Evolutionary conservation across 2,888 invertebrate genomes (phyloP).

Genomic region (Folsomia candida): DNA sequence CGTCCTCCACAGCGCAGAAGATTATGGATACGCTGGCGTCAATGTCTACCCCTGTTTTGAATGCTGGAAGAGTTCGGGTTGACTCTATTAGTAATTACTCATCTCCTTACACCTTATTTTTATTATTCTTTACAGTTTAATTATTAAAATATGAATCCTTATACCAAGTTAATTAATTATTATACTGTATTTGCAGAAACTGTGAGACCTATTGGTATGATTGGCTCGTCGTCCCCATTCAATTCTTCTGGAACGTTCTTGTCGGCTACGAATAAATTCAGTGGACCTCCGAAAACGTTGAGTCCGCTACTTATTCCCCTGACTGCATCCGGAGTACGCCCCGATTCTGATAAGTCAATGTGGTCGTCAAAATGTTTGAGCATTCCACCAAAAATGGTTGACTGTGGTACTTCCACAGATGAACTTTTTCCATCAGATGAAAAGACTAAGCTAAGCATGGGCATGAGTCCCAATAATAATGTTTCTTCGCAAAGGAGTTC

Average conservation of each 20-base stretch:
- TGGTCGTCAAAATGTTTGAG: constrained; percentile 21
- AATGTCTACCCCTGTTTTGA: constrained; percentile 39
- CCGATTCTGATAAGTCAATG: not conserved
- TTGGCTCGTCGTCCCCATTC: not conserved
- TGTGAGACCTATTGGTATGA: constrained; percentile 27
- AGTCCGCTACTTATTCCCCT: constrained; percentile 25
- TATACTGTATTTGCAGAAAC: constrained; percentile 19
- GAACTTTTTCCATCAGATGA: too few relatives aligned
- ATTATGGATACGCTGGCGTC: constrained; percentile 41
- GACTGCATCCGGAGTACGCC: not conserved
- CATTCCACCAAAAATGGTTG: constrained; percentile 35
- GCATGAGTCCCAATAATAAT: too few relatives aligned
- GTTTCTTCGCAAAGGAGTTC: not conserved
- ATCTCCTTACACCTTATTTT: not conserved
- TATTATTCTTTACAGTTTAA: not conserved
- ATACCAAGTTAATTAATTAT: not conserved
- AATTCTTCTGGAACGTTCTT: constrained; percentile 3
- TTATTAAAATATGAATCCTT: too few relatives aligned
- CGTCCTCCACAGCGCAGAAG: constrained; percentile 37
- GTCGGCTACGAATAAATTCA: constrained; percentile 22
- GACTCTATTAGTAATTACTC: constrained; percentile 40
- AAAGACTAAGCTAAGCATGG: too few relatives aligned
- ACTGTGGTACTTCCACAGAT: constrained; percentile 35
- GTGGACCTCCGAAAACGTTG: constrained; percentile 35
- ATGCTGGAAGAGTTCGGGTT: constrained; percentile 39